These are phyloP conservation scores for Artibeus jamaicensis DNA, from an alignment of 2,797 vertebrate species.

Conservation along the genomic window DNA sequence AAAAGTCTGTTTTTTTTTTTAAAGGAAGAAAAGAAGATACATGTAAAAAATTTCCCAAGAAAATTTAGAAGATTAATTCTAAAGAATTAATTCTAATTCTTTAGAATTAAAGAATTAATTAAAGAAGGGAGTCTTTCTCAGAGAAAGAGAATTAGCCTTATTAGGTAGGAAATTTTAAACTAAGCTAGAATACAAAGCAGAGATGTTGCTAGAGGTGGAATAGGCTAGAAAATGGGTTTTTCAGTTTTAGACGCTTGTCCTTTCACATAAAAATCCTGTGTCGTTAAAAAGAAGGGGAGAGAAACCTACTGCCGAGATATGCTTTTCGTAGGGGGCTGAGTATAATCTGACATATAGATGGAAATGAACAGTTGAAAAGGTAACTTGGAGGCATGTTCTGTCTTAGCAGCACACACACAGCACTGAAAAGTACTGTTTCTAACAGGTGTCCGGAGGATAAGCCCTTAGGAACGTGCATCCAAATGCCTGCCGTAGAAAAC, in stretches of 20 bases:
- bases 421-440: neutral
- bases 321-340: neutral
- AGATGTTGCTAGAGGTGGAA: neutral
- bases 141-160: neutral
- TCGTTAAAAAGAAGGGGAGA: neutral
- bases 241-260: neutral
- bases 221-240: neutral
- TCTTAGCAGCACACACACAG: neutral
- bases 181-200: neutral
- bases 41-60: neutral
- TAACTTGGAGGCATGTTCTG: neutral
- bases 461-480: neutral
- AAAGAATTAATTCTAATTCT: too few relatives aligned
- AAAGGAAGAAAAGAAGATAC: neutral
- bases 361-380: constrained; percentile 27
- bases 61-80: constrained; percentile 17
- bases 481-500: neutral
- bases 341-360: neutral
- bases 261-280: neutral
- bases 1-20: neutral
- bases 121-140: neutral
- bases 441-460: neutral
- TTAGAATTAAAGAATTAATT: too few relatives aligned
- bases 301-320: neutral
- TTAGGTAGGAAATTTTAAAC: neutral